Base-by-base conservation (phyloP, 2,797 vertebrate genomes). In the Phrynocephalus forsythii region DNA sequence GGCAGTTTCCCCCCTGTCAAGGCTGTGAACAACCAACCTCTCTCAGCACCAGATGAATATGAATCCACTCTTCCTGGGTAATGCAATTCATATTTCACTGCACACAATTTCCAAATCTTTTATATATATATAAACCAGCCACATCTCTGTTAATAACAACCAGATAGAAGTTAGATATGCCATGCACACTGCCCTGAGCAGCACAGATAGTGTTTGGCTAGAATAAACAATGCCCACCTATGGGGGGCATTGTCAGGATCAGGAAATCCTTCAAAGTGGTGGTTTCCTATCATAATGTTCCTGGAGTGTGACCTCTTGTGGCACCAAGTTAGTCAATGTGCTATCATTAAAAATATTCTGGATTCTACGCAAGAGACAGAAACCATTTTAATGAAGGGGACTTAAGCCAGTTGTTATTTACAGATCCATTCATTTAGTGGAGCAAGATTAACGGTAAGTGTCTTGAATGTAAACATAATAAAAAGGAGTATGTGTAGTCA, bases 1-100 rank as follows among this genome's bases (percentile, higher is more conserved):
- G 67, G 82, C n/a, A 86, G 9, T 18, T 83, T 68, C 5, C 13
- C 56, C n/a, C 86, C 20, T 63, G 38, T 84, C 69, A 88, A 26
- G 82, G 48, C 56, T 91, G 63, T 76, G 30, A 82, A 48, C 81
- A 85, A 68, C 52, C 78, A 71, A 52, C 84, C 60, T 71, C 86
- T 82, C 86, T 82, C 26, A 84, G 24, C 50, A 82, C 28, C 0
- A 0, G 50, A 68, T 88, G 91, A 75, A 13, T 82, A 83, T 50
- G 60, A 56, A 66, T 66, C 85, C 0, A 0, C 0, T 63, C 50
- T 88, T 88, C 50, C 16, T 71, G 68, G 78, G 75, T 38, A 82
- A 56, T 1, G 90, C 33, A 50, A 52, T 67, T 83, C 76, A 5
- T 56, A 22, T 30, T 33, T 66, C 0, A 0, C 20, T 52, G 66